A percentile compares a stretch with the other conserved stretches of the same genome.
These are phyloP conservation scores for Otolemur crassicaudatus DNA, from an alignment of 2,797 vertebrate species.

Conservation along the genomic window DNA sequence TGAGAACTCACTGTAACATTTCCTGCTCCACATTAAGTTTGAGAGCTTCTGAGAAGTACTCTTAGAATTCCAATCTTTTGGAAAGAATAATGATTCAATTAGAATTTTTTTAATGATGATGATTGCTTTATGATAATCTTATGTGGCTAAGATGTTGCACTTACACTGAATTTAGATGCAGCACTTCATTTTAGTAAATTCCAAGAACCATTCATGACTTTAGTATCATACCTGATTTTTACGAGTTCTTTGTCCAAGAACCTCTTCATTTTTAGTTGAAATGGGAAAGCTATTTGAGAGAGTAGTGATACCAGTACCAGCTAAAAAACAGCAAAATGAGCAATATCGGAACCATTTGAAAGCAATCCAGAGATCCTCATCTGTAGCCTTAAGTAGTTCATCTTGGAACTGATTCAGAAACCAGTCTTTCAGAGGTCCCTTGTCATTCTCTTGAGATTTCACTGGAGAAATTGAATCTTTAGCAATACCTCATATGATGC, in stretches of 20 bases:
- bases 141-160: conserved; percentile 66
- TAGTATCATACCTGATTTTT: conserved; percentile 75
- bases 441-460: conserved; percentile 35
- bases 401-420: conserved; percentile 37
- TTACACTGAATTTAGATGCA: conserved; percentile 69
- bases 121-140: conserved; percentile 80
- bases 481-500: background rate
- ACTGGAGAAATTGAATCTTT: conserved; percentile 24
- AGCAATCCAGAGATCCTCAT: conserved; percentile 49
- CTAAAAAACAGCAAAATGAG: conserved; percentile 66
- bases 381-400: conserved; percentile 47
- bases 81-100: conserved; percentile 82
- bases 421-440: background rate
- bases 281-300: conserved; percentile 51
- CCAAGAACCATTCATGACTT: conserved; percentile 73
- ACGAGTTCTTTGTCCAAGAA: conserved; percentile 72
- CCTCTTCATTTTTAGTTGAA: conserved; percentile 68
- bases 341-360: conserved; percentile 24
- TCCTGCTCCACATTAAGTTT: conserved; percentile 76
- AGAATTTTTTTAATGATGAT: conserved; percentile 75
- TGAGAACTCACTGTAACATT: conserved; percentile 74
- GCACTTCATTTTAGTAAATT: conserved; percentile 77
- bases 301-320: conserved; percentile 28
- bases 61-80: conserved; percentile 76
- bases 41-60: conserved; percentile 80